phyloP scores from a whole-genome alignment of 2,113 vertebrate genomes.

The Chamaetylas fuelleborni region DNA sequence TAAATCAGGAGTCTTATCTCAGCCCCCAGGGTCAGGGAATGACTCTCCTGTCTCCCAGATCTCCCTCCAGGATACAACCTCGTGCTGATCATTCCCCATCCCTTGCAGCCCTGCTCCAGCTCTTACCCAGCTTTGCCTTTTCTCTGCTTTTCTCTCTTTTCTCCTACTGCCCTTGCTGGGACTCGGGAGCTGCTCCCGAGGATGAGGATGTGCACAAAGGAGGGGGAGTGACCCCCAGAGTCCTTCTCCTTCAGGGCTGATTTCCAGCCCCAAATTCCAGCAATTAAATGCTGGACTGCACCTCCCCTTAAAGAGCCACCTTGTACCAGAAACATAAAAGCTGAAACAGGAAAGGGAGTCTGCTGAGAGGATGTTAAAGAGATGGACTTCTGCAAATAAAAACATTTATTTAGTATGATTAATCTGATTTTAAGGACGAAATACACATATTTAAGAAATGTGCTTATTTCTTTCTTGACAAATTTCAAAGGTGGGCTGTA shows the following conservation, averaged over 20 bases:
- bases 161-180: not conserved
- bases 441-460: not conserved
- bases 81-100: not conserved
- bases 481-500: not conserved
- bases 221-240: not conserved
- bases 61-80: not conserved
- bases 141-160: not conserved
- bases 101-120: not conserved
- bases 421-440: not conserved
- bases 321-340: not conserved
- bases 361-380: not conserved
- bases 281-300: not conserved
- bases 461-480: not conserved
- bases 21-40: not conserved
- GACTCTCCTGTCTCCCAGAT: not conserved
- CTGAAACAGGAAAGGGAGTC: rapidly evolving
- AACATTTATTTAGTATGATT: not conserved
- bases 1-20: not conserved
- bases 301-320: not conserved
- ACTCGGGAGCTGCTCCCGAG: not conserved
- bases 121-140: not conserved
- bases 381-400: not conserved
- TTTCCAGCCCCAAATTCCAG: not conserved
- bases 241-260: not conserved
- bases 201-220: rapidly evolving